Conservation (phyloP, 1,140 invertebrate genomes). For the Drosophila serrata region DNA sequence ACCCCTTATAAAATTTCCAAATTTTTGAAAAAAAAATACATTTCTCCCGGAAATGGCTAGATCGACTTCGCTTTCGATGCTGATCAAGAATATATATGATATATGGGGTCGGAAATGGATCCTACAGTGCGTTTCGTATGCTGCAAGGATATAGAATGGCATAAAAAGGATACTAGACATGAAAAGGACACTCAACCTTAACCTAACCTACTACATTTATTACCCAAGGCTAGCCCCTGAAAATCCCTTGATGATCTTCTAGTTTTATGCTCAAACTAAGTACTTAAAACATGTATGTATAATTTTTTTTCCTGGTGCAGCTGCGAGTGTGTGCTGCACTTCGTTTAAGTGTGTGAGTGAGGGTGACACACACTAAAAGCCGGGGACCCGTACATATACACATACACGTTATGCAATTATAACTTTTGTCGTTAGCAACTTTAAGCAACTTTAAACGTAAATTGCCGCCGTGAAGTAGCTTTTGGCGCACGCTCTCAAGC, state of each 20-base stretch:
- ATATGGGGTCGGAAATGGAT: no score
- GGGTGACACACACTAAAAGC: slow-evolving; percentile 34
- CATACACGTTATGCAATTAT: slow-evolving; percentile 83
- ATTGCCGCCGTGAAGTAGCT: slow-evolving; percentile 83
- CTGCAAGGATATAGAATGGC: no score
- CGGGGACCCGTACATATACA: slow-evolving; percentile 16
- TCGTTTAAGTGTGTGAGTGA: slow-evolving; percentile 30
- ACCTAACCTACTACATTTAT: neutral
- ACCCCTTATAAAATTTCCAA: no score
- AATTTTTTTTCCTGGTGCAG: slow-evolving; percentile 12
- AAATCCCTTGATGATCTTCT: neutral
- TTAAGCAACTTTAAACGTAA: slow-evolving; percentile 85
- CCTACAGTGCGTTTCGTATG: no score
- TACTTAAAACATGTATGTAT: neutral
- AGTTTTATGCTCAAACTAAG: slow-evolving; percentile 3
- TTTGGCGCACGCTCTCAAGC: slow-evolving; percentile 75
- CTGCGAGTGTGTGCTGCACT: slow-evolving; percentile 19
- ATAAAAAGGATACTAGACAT: no score
- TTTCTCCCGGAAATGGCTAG: no score
- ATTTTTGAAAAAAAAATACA: no score
- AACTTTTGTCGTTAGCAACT: slow-evolving; percentile 85
- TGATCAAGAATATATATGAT: no score
- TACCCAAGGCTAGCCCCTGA: neutral
- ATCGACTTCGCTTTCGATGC: no score
- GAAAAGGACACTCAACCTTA: neutral